Base-by-base conservation (phyloP, 2,797 vertebrate genomes). In the Erethizon dorsatum region DNA sequence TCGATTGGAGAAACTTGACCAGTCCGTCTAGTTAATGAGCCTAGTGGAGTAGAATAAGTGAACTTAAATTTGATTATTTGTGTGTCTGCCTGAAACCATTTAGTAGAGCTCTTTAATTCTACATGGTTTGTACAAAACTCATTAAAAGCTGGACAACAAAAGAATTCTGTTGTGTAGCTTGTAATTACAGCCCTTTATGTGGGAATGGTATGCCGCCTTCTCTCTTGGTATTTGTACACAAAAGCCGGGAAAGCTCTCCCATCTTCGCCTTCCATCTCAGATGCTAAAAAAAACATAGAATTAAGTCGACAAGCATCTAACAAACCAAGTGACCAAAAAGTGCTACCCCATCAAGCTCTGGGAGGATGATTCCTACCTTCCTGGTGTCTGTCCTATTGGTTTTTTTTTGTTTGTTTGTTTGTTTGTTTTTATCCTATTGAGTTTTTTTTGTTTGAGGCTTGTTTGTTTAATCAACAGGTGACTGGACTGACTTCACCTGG, bases 131-230 rank as follows among this genome's bases (percentile, higher is more conserved):
- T 94, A 91, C 88, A 95, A 95, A 97, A 97, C 96, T 96, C 79
- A 95, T 97, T 96, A 96, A 94, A 90, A 97, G 84, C 92, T 3
- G 47, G 91, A 86, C 96, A 90, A 96, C 95, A 96, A 82, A 96
- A 96, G 97, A 96, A 82, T 92, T 89, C 61, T 89, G 3, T 73
- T 89, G 90, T 14, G 52, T 45, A 73, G 95, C 73, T 88, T 28
- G 78, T 94, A 90, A 93, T 97, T 88, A 93, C 31, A 69, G 96
- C 87, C 92, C 47, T 88, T 57, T 50, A 18, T 18, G 82, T 95
- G 96, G 95, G 97, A 93, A 83, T 41, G 87, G 93, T 33, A 41
- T 83, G 26, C 93, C 52, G 94, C 93, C 86, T 92, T 90, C 87
- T 54, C 94, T 96, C 83, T 47, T 28, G 28, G 56, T 80, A 61